Percentiles rank a stretch among this genome's conserved stretches.
phyloP scores from a whole-genome alignment of 2,113 vertebrate genomes.

The Apeltes quadracus region DNA sequence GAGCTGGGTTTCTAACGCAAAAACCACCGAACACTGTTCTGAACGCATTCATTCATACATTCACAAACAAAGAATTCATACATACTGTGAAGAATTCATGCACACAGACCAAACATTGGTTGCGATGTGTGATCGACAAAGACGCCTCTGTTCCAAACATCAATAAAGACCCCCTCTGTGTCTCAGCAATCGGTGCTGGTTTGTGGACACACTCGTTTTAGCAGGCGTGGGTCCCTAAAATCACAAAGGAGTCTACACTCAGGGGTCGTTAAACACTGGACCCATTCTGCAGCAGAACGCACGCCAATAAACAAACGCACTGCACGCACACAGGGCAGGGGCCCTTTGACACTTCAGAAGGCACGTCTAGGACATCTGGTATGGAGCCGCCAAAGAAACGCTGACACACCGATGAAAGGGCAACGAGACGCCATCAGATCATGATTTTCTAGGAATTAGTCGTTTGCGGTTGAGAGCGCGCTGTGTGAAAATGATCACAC shows the following conservation, averaged over 20 bases:
- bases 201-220: constrained; percentile 9
- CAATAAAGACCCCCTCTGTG: constrained; percentile 28
- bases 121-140: constrained; percentile 53
- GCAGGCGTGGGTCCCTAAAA: constrained; percentile 24
- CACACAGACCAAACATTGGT: constrained; percentile 1
- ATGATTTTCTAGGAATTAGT: not conserved
- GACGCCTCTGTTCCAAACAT: constrained; percentile 45
- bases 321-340: not conserved
- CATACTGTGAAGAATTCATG: not conserved
- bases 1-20: not conserved
- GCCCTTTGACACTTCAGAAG: constrained; percentile 16
- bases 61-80: not conserved
- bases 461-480: not conserved
- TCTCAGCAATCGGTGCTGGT: constrained; percentile 15
- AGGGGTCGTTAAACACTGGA: constrained; percentile 41
- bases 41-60: not conserved
- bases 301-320: not conserved
- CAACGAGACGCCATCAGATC: not conserved
- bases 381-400: not conserved
- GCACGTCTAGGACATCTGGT: not conserved
- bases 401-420: not conserved
- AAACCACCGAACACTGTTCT: not conserved
- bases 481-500: not conserved
- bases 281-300: constrained; percentile 8
- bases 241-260: constrained; percentile 32